phyloP scores from a whole-genome alignment of 1,140 invertebrate genomes.

The Doryteuthis pealeii region DNA sequence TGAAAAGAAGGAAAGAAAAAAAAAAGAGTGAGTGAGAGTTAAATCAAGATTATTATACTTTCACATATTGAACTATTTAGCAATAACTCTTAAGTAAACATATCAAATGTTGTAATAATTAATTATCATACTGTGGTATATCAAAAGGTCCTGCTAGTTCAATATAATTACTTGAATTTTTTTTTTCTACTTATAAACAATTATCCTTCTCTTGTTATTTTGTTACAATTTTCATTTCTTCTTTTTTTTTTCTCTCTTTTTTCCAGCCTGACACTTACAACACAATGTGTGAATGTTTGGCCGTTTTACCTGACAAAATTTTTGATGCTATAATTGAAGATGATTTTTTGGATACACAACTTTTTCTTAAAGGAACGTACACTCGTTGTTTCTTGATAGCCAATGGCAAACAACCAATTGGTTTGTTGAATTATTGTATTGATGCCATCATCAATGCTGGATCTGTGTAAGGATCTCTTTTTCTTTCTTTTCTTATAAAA shows the following conservation, averaged over 20 bases:
- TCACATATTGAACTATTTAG: too few relatives aligned
- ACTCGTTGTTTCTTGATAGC: conserved; percentile 46
- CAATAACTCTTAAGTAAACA: too few relatives aligned
- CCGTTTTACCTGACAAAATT: conserved; percentile 41
- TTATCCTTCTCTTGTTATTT: too few relatives aligned
- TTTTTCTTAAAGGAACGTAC: conserved; percentile 35
- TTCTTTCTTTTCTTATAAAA: neutral
- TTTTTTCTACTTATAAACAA: too few relatives aligned
- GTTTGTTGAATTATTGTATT: conserved; percentile 47
- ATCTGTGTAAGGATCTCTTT: conserved; percentile 28
- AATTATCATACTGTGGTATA: too few relatives aligned
- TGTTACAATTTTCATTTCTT: too few relatives aligned
- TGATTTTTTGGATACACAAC: conserved; percentile 32
- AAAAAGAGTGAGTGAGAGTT: too few relatives aligned
- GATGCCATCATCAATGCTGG: conserved; percentile 42
- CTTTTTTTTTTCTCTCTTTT: neutral
- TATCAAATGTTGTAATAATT: too few relatives aligned
- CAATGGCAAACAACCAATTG: conserved; percentile 44
- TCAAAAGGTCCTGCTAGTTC: too few relatives aligned
- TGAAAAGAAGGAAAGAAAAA: too few relatives aligned
- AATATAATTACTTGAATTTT: too few relatives aligned
- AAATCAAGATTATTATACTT: too few relatives aligned
- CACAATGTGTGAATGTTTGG: conserved; percentile 42
- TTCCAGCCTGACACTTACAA: conserved; percentile 3
- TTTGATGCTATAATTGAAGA: conserved; percentile 42